Evolutionary conservation across 2,113 vertebrate genomes (phyloP).

Genomic region (Ploceus nigricollis): DNA sequence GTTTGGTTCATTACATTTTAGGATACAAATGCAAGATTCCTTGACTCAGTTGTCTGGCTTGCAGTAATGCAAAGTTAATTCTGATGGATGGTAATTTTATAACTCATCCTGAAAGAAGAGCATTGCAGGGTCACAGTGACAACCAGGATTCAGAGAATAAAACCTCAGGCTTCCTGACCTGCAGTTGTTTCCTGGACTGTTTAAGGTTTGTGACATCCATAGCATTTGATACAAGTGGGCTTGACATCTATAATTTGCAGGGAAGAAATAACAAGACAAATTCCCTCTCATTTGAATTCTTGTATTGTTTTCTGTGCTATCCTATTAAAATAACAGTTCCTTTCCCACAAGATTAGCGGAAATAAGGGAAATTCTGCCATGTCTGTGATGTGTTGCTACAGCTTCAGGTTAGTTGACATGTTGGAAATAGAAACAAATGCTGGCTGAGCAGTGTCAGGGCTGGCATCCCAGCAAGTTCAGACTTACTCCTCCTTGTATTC

Average conservation of each 20-base stretch:
- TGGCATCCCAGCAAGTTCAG: not conserved
- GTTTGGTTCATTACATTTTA: not conserved
- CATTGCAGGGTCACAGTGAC: not conserved
- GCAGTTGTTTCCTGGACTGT: not conserved
- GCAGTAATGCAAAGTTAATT: not conserved
- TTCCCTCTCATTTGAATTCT: not conserved
- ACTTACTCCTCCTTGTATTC: not conserved
- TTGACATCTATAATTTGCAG: not conserved
- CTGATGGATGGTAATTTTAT: not conserved
- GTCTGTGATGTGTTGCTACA: not conserved
- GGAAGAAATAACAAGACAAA: not conserved
- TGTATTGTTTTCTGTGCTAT: not conserved
- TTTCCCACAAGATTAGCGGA: not conserved
- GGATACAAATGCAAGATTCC: not conserved
- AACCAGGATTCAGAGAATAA: not conserved
- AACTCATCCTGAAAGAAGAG: not conserved
- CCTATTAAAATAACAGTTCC: not conserved
- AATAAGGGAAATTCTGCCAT: not conserved
- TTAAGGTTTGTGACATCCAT: not conserved
- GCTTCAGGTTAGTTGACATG: not conserved
- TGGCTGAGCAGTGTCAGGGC: not conserved
- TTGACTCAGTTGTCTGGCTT: not conserved
- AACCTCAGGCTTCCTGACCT: not conserved
- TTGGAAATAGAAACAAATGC: not conserved
- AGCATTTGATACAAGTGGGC: not conserved